Evolutionary conservation across 2,888 invertebrate species (phyloP).

Genomic region (Venustoraphidia nigricollis): DNA sequence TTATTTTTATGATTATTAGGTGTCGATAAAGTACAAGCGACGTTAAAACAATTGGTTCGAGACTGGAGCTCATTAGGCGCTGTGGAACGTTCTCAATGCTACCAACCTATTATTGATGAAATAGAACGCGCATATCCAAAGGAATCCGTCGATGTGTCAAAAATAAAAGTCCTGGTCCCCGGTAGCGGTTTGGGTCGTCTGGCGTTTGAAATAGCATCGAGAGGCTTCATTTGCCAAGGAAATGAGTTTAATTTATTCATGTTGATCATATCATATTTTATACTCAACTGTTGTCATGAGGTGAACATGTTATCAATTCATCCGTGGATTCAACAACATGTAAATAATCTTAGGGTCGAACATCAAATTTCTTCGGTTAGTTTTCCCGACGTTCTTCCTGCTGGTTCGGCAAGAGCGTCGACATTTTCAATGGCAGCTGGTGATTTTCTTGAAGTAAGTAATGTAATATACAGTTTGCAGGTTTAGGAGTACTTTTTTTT

Average conservation of each 20-base stretch:
- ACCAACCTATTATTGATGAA: constrained; percentile 77
- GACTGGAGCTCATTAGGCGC: constrained; percentile 88
- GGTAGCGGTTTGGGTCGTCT: constrained; percentile 93
- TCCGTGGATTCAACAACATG: constrained; percentile 92
- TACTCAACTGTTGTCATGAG: constrained; percentile 67
- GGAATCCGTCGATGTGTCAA: constrained; percentile 35
- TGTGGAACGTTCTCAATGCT: constrained; percentile 71
- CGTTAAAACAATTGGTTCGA: constrained; percentile 88
- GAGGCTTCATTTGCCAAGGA: constrained; percentile 86
- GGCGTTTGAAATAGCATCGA: constrained; percentile 82
- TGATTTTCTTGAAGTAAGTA: constrained; percentile 77
- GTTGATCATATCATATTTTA: constrained; percentile 91
- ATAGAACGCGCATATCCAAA: constrained; percentile 56
- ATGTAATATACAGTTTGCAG: no score
- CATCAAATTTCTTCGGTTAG: constrained; percentile 63
- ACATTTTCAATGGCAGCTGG: constrained; percentile 93
- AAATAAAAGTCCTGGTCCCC: constrained; percentile 73
- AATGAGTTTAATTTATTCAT: constrained; percentile 97
- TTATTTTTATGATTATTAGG: constrained; percentile 20
- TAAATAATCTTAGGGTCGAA: constrained; percentile 68
- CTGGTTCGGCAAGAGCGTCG: constrained; percentile 40
- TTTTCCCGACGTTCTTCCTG: constrained; percentile 83
- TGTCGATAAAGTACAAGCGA: constrained; percentile 78
- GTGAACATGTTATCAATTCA: constrained; percentile 68
- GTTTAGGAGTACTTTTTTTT: no score